phyloP scores from a whole-genome alignment of 2,797 vertebrate genomes.

The Cetoscarus ocellatus region DNA sequence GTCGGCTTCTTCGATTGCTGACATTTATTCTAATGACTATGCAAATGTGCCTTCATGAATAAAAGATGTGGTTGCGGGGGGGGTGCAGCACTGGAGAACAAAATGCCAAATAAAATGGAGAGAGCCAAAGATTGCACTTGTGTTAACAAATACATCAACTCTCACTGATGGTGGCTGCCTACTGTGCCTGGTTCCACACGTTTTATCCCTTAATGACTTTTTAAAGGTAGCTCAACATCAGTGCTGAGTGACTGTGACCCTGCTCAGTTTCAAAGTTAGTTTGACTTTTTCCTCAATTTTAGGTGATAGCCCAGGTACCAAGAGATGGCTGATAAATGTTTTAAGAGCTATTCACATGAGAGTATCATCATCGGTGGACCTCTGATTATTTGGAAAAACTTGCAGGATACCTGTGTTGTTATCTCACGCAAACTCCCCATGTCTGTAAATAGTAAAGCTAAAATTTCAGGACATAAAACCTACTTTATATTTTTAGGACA shows the following conservation, averaged over 20 bases:
- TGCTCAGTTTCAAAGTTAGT: slow-evolving; percentile 30
- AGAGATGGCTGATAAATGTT: background rate
- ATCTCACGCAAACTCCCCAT: too few species aligned
- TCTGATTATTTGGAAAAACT: too few species aligned
- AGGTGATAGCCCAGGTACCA: background rate
- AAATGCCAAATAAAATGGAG: slow-evolving; percentile 85
- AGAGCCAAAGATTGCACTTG: slow-evolving; percentile 76
- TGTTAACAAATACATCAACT: slow-evolving; percentile 82
- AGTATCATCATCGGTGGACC: too few species aligned
- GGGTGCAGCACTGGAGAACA: slow-evolving; percentile 55
- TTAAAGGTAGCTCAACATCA: slow-evolving; percentile 67
- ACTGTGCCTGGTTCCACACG: slow-evolving; percentile 77
- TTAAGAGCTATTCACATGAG: background rate
- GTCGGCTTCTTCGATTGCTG: slow-evolving; percentile 81
- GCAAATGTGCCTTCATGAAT: slow-evolving; percentile 87
- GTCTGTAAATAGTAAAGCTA: too few species aligned
- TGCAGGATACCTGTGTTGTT: too few species aligned
- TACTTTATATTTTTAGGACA: too few species aligned
- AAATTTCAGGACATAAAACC: too few species aligned
- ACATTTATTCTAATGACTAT: slow-evolving; percentile 89
- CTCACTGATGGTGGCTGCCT: slow-evolving; percentile 70
- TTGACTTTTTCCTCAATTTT: slow-evolving; percentile 41
- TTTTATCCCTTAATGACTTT: slow-evolving; percentile 79
- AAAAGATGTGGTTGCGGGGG: slow-evolving; percentile 79
- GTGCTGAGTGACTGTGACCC: slow-evolving; percentile 28